Evolutionary conservation across 2,888 invertebrate genomes (phyloP).

Genomic region (Stenotaenia linearis): DNA sequence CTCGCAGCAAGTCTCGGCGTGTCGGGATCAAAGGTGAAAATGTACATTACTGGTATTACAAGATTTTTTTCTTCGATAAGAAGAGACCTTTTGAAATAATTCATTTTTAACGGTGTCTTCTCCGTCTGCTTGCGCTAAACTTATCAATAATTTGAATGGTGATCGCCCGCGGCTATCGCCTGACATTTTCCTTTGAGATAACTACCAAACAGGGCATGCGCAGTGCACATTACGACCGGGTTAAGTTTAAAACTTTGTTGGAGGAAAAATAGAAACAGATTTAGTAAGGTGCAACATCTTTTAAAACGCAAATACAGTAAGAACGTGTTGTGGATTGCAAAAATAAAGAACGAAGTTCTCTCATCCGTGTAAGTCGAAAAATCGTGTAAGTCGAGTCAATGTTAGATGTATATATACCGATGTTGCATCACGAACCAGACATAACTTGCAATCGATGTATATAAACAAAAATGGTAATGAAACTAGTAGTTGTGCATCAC

Average conservation of each 20-base stretch:
- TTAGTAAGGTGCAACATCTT: too few relatives aligned
- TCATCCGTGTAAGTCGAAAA: too few relatives aligned
- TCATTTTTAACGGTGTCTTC: neutral
- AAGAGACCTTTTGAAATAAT: neutral
- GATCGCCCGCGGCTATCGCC: neutral
- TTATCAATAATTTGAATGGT: neutral
- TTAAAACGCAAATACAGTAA: too few relatives aligned
- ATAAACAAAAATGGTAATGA: too few relatives aligned
- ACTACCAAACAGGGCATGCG: neutral
- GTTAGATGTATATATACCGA: too few relatives aligned
- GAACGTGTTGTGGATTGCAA: too few relatives aligned
- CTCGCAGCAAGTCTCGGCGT: neutral
- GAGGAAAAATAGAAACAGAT: too few relatives aligned
- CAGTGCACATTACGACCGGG: neutral
- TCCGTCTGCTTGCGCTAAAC: neutral
- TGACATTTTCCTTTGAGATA: neutral
- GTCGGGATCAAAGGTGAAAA: neutral
- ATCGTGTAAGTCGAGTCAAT: too few relatives aligned
- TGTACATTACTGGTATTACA: neutral
- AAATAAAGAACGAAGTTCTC: too few relatives aligned
- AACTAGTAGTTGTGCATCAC: too few relatives aligned
- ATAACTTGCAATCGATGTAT: too few relatives aligned
- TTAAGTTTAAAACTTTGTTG: neutral
- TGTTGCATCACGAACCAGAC: too few relatives aligned
- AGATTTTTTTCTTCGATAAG: neutral